These are phyloP conservation scores for Lycocerus yunnanus DNA, from an alignment of 2,888 invertebrate species.

Conservation along the genomic window DNA sequence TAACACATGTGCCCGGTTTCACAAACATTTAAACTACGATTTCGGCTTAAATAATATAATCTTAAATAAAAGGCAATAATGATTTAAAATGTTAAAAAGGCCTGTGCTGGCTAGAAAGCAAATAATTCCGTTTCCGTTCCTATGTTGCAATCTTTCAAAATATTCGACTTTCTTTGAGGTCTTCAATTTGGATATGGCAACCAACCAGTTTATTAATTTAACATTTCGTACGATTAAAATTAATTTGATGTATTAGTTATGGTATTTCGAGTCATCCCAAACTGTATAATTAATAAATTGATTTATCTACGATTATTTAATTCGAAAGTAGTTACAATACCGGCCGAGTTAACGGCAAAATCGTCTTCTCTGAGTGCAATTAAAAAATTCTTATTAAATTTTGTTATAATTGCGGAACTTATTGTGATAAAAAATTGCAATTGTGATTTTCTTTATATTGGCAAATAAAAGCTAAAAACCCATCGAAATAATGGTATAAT, in stretches of 20 bases:
- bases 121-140: background rate
- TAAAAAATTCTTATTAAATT: background rate
- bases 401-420: background rate
- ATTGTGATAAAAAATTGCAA: background rate
- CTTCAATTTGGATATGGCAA: no score
- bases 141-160: background rate
- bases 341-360: background rate
- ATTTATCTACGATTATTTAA: background rate
- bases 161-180: background rate
- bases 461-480: background rate
- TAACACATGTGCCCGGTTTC: no score
- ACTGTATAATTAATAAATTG: background rate
- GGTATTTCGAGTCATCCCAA: background rate
- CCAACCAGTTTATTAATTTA: background rate
- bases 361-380: background rate
- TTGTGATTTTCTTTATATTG: background rate
- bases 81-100: no score
- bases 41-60: no score
- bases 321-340: background rate
- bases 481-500: background rate
- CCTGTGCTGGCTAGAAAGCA: background rate
- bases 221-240: background rate
- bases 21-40: no score
- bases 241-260: background rate
- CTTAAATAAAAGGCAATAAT: no score